Evolutionary conservation across 2,888 invertebrate species (phyloP).

Genomic region (Nemotelus pantherinus): DNA sequence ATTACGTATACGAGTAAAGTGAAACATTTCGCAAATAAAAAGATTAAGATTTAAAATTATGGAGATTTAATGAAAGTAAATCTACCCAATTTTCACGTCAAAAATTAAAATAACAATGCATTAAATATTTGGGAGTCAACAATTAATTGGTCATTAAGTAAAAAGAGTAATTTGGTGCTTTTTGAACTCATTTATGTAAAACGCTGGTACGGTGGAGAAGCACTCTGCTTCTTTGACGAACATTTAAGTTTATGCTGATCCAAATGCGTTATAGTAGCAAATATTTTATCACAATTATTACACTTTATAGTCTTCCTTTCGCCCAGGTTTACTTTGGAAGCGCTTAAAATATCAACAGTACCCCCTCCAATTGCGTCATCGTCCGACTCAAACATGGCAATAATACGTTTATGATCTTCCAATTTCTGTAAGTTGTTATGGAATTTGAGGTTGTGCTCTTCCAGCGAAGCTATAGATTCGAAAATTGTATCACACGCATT

Average conservation of each 20-base stretch:
- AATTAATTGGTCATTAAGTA: too few species aligned
- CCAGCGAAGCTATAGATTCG: constrained; percentile 58
- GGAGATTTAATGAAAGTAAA: too few species aligned
- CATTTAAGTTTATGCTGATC: constrained; percentile 48
- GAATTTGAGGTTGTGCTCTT: constrained; percentile 59
- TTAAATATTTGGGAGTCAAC: too few species aligned
- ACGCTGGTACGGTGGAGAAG: constrained; percentile 32
- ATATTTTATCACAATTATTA: constrained; percentile 45
- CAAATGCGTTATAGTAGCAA: constrained; percentile 46
- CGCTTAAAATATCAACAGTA: constrained; percentile 23
- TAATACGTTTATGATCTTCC: constrained; percentile 59
- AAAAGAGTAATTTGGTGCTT: not conserved
- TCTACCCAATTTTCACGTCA: too few species aligned
- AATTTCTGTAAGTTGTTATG: constrained; percentile 57
- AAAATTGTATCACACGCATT: constrained; percentile 60
- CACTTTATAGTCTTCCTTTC: constrained; percentile 45
- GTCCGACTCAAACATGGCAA: constrained; percentile 60
- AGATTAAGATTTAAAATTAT: too few species aligned
- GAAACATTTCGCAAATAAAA: too few species aligned
- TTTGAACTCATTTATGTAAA: constrained; percentile 3
- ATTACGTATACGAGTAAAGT: too few species aligned
- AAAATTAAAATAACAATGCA: too few species aligned
- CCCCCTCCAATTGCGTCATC: constrained; percentile 37
- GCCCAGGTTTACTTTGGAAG: not conserved
- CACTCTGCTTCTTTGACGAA: constrained; percentile 22